phyloP scores from a whole-genome alignment of 2,113 vertebrate genomes.

The Balaeniceps rex region DNA sequence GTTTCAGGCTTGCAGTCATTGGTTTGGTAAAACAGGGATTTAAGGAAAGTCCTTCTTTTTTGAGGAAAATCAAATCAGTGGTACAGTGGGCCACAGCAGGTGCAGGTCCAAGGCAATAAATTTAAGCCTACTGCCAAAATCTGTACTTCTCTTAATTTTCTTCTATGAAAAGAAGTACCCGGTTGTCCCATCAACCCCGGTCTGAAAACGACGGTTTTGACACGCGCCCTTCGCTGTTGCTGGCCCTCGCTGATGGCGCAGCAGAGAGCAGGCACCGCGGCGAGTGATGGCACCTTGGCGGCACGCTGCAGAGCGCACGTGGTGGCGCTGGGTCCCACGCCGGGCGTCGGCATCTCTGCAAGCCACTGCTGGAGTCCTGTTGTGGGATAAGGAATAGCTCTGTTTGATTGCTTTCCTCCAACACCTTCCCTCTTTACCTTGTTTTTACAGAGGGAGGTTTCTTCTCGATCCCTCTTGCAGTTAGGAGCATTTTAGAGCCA shows the following conservation, averaged over 20 bases:
- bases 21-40: background rate
- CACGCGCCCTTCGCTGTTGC: accelerated
- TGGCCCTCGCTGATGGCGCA: accelerated
- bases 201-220: background rate
- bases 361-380: background rate
- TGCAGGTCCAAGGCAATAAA: background rate
- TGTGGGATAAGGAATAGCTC: background rate
- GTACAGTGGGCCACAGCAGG: background rate
- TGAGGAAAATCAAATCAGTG: background rate
- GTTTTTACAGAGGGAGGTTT: background rate
- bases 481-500: background rate
- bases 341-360: background rate
- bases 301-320: accelerated
- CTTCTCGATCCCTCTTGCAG: background rate
- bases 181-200: background rate
- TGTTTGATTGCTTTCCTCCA: background rate
- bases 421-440: background rate
- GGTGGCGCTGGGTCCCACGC: accelerated
- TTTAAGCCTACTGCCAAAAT: background rate
- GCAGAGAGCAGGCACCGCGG: accelerated
- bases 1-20: background rate
- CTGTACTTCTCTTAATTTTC: background rate
- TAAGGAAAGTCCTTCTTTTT: background rate
- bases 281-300: background rate
- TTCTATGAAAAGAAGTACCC: background rate